Conservation (phyloP, 2,113 vertebrate genomes). For the Anas platyrhynchos region DNA sequence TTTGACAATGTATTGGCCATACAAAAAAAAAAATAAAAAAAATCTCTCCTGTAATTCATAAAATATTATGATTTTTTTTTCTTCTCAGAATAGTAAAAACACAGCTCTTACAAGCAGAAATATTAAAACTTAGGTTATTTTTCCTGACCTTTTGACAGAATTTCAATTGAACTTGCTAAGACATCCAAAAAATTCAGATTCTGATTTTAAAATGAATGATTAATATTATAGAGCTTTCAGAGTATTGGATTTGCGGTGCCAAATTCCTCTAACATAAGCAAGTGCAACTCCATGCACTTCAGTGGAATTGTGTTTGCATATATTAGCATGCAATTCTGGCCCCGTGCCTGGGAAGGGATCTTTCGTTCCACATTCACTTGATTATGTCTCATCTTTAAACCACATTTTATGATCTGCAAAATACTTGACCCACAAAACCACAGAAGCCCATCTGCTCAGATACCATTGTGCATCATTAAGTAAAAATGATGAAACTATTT, state of each 20-base stretch:
- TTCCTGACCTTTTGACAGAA: background rate
- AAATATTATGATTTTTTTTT: background rate
- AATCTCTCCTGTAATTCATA: slow-evolving; percentile 5
- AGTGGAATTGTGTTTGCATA: slow-evolving; percentile 2
- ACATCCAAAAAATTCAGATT: background rate
- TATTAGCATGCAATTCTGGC: slow-evolving; percentile 26
- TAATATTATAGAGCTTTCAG: background rate
- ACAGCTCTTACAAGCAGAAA: background rate
- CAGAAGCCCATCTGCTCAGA: background rate
- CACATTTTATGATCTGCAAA: slow-evolving; percentile 63
- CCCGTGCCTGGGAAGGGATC: slow-evolving; percentile 20
- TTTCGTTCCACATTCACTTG: slow-evolving; percentile 69
- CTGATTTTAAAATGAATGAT: background rate
- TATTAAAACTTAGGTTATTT: background rate
- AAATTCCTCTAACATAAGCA: slow-evolving; percentile 5
- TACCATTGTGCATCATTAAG: background rate
- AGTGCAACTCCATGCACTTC: background rate
- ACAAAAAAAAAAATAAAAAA: background rate
- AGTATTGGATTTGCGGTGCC: background rate
- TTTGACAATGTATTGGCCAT: background rate
- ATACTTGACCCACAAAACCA: slow-evolving; percentile 53
- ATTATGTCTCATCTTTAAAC: slow-evolving; percentile 62
- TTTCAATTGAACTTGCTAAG: background rate
- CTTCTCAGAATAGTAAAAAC: background rate
- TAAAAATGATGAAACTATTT: slow-evolving; percentile 7